Conservation (phyloP, 1,140 invertebrate genomes). For the Brachionus plicatilis region DNA sequence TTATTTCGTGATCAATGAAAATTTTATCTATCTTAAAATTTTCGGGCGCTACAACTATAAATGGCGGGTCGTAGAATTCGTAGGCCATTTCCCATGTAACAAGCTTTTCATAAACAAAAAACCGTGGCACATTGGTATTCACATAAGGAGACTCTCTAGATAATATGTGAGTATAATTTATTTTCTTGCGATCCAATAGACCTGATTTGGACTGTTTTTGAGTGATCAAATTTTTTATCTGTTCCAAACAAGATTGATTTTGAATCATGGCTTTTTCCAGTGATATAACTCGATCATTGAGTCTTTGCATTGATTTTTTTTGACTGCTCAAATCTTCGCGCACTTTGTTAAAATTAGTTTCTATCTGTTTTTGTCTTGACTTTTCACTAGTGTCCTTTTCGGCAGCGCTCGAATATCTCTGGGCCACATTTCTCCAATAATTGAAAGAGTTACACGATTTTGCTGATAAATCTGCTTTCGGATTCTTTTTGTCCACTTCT, state of each 20-base stretch:
- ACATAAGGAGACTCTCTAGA: conserved; percentile 37
- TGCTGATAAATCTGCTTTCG: neutral
- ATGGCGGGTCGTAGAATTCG: conserved; percentile 36
- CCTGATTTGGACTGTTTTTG: conserved; percentile 32
- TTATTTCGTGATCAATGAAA: conserved; percentile 40
- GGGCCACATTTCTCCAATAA: conserved; percentile 35
- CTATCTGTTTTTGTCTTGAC: conserved; percentile 1
- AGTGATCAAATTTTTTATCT: conserved; percentile 34
- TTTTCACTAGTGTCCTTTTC: conserved; percentile 32
- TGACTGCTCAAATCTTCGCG: conserved; percentile 13
- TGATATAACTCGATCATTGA: conserved; percentile 34
- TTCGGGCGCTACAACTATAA: neutral
- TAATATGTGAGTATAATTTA: conserved; percentile 40
- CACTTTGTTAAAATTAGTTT: conserved; percentile 34
- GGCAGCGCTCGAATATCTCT: neutral
- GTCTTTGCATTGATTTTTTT: conserved; percentile 7
- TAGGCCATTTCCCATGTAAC: conserved; percentile 11
- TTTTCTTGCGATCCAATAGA: neutral
- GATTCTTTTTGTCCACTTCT: neutral
- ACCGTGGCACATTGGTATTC: neutral
- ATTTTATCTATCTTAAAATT: conserved; percentile 10
- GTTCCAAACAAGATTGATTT: conserved; percentile 26
- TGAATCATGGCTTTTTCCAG: conserved; percentile 12
- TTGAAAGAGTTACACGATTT: neutral
- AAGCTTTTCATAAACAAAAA: conserved; percentile 4